Base-by-base conservation (phyloP, 2,113 vertebrate genomes). In the crab-eating macaque (Macaca fascicularis) region DNA sequence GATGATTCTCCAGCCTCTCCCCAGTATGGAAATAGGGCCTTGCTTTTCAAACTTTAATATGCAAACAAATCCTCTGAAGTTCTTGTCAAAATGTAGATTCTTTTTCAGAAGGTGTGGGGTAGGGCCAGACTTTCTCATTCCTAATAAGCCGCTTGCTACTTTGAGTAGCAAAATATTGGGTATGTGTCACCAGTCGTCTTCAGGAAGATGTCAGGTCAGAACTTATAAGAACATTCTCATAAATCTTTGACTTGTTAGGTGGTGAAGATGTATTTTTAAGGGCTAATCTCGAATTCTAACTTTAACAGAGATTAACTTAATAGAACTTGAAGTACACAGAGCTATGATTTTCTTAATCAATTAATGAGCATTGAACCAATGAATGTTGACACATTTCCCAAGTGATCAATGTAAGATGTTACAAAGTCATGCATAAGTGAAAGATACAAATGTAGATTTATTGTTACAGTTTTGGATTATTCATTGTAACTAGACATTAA, bases 241-340 rank as follows among this genome's bases (percentile, higher is more conserved):
- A 94, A 93, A 84, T 88, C 90, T 82, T 38, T 70, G 32, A 76
- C 80, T 84, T 72, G 57, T 95, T 93, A 93, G 23, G 14, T 76
- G 64, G 40, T 43, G n/a, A 93, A 97, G 91, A 85, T 94, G 17
- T 72, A 50, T 94, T 67, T 81, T 90, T 45, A 93, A 97, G 75
- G 93, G 79, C 55, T 78, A 92, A 97, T 72, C 19, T 59, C 20
- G 50, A 91, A 89, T 48, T 89, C n/a, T 69, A 79, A 84, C 35
- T 93, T 89, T 79, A 94, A 82, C 7, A 57, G 59, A 93, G 81
- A 89, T 89, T 95, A 96, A 82, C 9, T 86, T 86, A 85, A 55
- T 94, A 45, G 69, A 89, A 76, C 2, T 57, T 64, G 45, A 82
- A 59, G 55, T 23, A 70, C 67, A 38, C 2, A 83, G 43, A 74